Conservation (phyloP, 2,888 invertebrate genomes). For the Mythimna vitellina region DNA sequence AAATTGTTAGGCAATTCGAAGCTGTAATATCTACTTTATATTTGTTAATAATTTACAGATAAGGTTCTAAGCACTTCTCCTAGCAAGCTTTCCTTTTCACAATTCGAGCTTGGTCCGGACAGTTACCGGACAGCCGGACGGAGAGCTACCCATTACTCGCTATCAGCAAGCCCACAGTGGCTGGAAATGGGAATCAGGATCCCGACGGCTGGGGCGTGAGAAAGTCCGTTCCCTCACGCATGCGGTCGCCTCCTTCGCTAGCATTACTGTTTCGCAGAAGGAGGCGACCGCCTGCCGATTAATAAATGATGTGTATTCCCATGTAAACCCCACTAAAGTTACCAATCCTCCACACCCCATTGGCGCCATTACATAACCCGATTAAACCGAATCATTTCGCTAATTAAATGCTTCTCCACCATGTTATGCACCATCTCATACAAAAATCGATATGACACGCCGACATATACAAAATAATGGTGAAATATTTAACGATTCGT, state of each 20-base stretch:
- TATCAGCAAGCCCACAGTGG: no score
- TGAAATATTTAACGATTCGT: conserved; percentile 85
- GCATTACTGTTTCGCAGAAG: no score
- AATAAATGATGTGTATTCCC: conserved; percentile 4
- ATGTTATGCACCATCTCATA: conserved; percentile 41
- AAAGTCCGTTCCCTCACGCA: no score
- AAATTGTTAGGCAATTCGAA: not conserved
- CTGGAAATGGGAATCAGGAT: no score
- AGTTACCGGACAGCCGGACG: no score
- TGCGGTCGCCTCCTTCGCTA: no score
- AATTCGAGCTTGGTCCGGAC: no score
- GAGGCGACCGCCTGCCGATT: not conserved
- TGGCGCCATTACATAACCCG: conserved; percentile 33
- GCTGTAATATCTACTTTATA: not conserved
- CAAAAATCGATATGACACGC: conserved; percentile 79
- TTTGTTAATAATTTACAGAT: not conserved
- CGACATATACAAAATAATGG: conserved; percentile 43
- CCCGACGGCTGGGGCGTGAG: no score
- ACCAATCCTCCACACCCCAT: conserved; percentile 25
- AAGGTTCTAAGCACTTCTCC: not conserved
- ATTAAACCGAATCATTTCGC: conserved; percentile 54
- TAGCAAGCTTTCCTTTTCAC: no score
- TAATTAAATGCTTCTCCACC: conserved; percentile 51
- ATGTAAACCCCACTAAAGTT: conserved; percentile 5
- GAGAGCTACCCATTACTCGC: no score